A percentile compares a stretch with the other conserved stretches of the same genome.
Conservation (phyloP, 2,797 vertebrate genomes). For the Otus scops region DNA sequence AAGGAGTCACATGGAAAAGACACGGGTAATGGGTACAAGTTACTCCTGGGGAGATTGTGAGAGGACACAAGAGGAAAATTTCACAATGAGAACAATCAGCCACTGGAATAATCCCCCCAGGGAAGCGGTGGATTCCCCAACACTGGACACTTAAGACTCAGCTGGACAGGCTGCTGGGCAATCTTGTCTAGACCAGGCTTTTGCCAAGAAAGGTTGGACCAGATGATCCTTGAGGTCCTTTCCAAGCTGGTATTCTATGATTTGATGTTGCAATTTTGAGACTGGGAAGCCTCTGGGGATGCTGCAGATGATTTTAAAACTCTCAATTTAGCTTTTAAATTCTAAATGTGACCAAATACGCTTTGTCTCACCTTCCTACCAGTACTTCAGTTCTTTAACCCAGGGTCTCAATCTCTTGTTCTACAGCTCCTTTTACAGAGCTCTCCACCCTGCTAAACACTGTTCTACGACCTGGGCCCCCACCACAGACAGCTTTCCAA, state of each 20-base stretch:
- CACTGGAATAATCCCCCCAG: neutral
- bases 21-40: neutral
- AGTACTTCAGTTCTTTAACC: neutral
- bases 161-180: neutral
- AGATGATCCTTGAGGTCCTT: neutral
- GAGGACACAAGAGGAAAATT: neutral
- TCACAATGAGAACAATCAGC: neutral
- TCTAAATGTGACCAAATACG: neutral
- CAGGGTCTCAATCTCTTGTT: neutral
- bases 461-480: neutral
- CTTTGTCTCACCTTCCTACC: neutral
- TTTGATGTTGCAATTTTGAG: neutral
- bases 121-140: neutral
- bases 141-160: too few species aligned
- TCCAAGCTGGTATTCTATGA: neutral
- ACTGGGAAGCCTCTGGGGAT: neutral
- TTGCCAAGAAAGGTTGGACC: neutral
- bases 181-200: neutral
- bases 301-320: neutral
- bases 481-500: neutral
- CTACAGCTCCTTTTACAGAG: neutral
- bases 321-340: neutral
- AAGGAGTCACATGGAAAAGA: neutral
- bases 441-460: neutral
- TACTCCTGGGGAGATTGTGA: neutral